A percentile compares a stretch with the other conserved stretches of the same genome.
Conservation (phyloP, 2,888 invertebrate genomes). For the Sisyra nigra region DNA sequence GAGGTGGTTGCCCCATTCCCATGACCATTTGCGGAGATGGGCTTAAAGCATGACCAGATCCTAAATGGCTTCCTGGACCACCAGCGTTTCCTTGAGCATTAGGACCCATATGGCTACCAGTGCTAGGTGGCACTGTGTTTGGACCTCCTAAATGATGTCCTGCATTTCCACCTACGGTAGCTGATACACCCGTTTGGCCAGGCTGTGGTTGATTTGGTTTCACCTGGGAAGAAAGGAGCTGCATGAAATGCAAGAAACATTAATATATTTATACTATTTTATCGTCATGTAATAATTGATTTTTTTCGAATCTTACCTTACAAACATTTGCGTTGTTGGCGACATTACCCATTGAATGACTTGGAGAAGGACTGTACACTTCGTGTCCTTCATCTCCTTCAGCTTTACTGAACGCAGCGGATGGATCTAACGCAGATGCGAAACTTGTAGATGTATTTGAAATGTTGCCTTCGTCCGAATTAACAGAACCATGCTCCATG, state of each 20-base stretch:
- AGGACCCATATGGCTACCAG: slow-evolving; percentile 14
- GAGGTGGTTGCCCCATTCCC: slow-evolving; percentile 35
- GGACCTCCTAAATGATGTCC: slow-evolving; percentile 2
- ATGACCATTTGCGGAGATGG: slow-evolving; percentile 42
- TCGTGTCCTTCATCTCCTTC: slow-evolving; percentile 32
- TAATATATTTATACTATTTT: too few relatives aligned
- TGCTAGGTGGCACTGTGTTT: too few relatives aligned
- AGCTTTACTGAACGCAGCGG: slow-evolving; percentile 22
- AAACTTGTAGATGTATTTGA: slow-evolving; percentile 16
- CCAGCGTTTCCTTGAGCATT: slow-evolving; percentile 17
- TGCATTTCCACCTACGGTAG: not conserved
- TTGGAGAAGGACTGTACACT: slow-evolving; percentile 34
- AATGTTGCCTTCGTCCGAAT: slow-evolving; percentile 28
- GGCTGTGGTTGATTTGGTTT: slow-evolving; percentile 55
- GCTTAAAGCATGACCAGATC: slow-evolving; percentile 27
- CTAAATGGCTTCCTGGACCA: slow-evolving; percentile 18
- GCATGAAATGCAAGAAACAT: slow-evolving; percentile 29
- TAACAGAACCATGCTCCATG: slow-evolving; percentile 36
- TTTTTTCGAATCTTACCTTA: slow-evolving; percentile 32
- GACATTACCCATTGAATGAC: slow-evolving; percentile 29
- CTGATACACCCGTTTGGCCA: slow-evolving; percentile 7
- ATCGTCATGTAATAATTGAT: not conserved
- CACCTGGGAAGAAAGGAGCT: slow-evolving; percentile 40
- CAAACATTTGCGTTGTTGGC: slow-evolving; percentile 47
- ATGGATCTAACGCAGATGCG: slow-evolving; percentile 28